Base-by-base conservation (phyloP, 2,888 invertebrate species). In the Caenorhabditis wallacei region DNA sequence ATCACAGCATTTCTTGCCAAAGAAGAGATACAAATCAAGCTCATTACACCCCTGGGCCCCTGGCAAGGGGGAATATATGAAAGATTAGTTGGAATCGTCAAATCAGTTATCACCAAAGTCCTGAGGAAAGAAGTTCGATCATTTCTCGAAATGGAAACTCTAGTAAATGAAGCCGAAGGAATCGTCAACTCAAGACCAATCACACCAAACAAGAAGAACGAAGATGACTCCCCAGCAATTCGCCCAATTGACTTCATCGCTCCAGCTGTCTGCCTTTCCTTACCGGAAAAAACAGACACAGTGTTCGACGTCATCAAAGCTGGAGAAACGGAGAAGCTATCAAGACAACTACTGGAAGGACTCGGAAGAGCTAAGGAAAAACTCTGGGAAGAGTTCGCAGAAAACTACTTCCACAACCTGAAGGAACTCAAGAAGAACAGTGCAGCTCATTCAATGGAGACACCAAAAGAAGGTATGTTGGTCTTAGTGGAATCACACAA, bases 41-140 rank as follows among this genome's bases (percentile, higher is more conserved):
- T 20, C 3, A 64, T 48, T 24, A 64, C 64, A 2, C 64, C 64
- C 2, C 8, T 61, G 40, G 22, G 40, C 0, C 61, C 61, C 1
- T 61, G 61, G 61, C 40, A 43, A 35, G 61, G 61, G 16, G 61
- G 61, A 7, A 22, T 61, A 2, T 61, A 61, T 26, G 61, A 61
- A 22, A 2, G 61, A 1, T 2, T 61, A 26, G 43, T 61, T 16
- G 61, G 16, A 13, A 1, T 61, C 1, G 61, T 61, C 13, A 61
- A 61, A 22, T 40, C 18, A 5, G 1, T 59, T 0, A 13, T 59
- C 18, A 2, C 10, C 1, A 61, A 61, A 43, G 37, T 53, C 2
- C 53, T 53, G 20, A 2, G 20, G n/a, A 53, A 20, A 5, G n/a
- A 18, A 11, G 2, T 1, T 1, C 18, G 8, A 4, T 11, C 53